Conservation (phyloP, 2,888 invertebrate genomes). For the Lasius platythorax region DNA sequence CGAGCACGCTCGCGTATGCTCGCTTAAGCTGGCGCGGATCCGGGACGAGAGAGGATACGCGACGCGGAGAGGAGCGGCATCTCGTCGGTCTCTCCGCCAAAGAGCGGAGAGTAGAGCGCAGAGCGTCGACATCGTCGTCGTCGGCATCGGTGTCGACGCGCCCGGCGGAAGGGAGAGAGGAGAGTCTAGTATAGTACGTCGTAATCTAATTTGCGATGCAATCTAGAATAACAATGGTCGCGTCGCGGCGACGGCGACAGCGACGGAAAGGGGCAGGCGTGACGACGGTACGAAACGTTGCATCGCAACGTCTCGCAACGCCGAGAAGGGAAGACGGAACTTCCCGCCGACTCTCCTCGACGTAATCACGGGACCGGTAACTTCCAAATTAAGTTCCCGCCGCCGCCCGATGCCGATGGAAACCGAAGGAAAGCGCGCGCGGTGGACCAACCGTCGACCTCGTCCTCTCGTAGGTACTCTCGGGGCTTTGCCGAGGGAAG, state of each 20-base stretch:
- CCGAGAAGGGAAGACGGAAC: constrained; percentile 44
- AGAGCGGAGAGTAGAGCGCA: constrained; percentile 51
- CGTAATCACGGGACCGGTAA: constrained; percentile 57
- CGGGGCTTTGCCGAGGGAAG: constrained; percentile 36
- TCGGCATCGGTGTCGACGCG: constrained; percentile 47
- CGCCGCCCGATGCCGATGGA: constrained; percentile 48
- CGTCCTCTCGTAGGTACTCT: not conserved
- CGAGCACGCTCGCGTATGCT: not conserved
- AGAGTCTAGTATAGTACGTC: constrained; percentile 44
- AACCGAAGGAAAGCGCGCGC: constrained; percentile 39
- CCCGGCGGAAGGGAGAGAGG: not conserved
- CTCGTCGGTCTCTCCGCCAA: constrained; percentile 20
- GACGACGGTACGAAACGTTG: constrained; percentile 46
- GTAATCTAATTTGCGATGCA: constrained; percentile 78
- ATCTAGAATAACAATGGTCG: constrained; percentile 77
- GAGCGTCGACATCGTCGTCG: constrained; percentile 51
- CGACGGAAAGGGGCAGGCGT: constrained; percentile 29
- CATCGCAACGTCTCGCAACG: constrained; percentile 30
- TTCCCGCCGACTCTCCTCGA: constrained; percentile 51
- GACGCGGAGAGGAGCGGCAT: constrained; percentile 4
- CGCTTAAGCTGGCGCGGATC: constrained; percentile 26
- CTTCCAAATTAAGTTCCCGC: constrained; percentile 63
- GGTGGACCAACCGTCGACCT: constrained; percentile 37
- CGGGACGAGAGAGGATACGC: constrained; percentile 9
- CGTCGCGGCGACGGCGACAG: constrained; percentile 41